Percentiles rank a stretch among this genome's conserved stretches.
Conservation (phyloP, 2,113 vertebrate genomes). For the Harpagus bidentatus region DNA sequence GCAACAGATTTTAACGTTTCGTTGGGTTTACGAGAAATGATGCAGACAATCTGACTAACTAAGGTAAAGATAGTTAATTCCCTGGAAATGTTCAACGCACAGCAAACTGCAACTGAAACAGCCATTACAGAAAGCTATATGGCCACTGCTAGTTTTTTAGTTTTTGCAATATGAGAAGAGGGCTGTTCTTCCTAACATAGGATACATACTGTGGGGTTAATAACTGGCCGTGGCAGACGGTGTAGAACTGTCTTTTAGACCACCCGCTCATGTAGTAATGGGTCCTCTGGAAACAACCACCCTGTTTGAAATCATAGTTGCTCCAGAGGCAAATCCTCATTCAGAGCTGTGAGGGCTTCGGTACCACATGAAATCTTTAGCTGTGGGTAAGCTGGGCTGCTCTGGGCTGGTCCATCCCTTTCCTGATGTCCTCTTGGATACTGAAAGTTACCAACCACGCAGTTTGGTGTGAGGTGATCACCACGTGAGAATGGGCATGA, state of each 20-base stretch:
- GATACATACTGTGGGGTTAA: neutral
- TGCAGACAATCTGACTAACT: neutral
- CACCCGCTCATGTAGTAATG: neutral
- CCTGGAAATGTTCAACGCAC: neutral
- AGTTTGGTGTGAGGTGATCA: neutral
- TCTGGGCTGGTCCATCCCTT: neutral
- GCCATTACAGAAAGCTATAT: neutral
- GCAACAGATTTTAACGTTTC: neutral
- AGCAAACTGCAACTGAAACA: neutral
- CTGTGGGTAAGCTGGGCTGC: neutral
- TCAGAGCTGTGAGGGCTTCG: neutral
- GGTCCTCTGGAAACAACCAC: neutral
- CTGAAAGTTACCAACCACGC: rapidly evolving
- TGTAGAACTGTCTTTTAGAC: neutral
- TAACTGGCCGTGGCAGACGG: neutral
- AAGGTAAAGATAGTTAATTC: neutral
- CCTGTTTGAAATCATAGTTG: neutral
- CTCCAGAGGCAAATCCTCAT: neutral
- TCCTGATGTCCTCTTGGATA: neutral
- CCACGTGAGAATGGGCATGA: rapidly evolving
- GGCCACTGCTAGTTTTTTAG: neutral
- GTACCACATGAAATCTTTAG: neutral
- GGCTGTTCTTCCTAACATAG: neutral
- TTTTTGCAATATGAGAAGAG: neutral
- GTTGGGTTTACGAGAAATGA: neutral